Percentiles rank a stretch among this genome's conserved stretches.
Conservation (phyloP, 35 echinoderm and acorn worm genomes). For the Patiria miniata region DNA sequence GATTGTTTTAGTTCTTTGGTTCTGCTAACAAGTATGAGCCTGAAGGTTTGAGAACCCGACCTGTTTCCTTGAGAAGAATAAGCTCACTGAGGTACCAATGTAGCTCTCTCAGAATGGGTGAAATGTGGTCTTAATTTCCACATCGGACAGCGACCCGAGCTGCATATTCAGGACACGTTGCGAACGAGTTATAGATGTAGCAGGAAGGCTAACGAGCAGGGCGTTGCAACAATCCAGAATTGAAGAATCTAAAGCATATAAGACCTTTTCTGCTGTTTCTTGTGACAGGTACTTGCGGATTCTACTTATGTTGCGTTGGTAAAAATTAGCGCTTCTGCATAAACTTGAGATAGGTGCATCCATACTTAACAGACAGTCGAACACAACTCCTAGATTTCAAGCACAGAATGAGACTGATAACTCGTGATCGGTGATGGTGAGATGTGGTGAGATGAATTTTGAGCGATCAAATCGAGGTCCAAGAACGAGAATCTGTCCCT, state of each 20-base stretch:
- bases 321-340: too few species aligned
- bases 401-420: too few species aligned
- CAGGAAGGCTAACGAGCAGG: conserved; percentile 1
- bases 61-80: neutral
- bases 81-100: neutral
- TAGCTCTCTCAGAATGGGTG: neutral
- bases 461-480: too few species aligned
- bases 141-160: neutral
- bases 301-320: too few species aligned
- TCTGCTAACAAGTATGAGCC: neutral
- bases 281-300: neutral
- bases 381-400: too few species aligned
- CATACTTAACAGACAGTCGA: too few species aligned
- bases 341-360: too few species aligned
- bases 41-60: neutral
- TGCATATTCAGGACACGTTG: neutral
- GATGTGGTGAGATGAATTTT: too few species aligned
- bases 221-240: conserved; percentile 8
- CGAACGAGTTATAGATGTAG: neutral
- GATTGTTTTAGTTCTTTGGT: neutral
- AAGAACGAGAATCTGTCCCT: too few species aligned
- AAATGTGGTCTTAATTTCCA: neutral
- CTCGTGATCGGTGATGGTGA: too few species aligned
- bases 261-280: neutral
- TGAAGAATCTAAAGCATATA: neutral